Evolutionary conservation across 2,797 vertebrate species (phyloP).

Genomic region (Sebastes melanostomus): DNA sequence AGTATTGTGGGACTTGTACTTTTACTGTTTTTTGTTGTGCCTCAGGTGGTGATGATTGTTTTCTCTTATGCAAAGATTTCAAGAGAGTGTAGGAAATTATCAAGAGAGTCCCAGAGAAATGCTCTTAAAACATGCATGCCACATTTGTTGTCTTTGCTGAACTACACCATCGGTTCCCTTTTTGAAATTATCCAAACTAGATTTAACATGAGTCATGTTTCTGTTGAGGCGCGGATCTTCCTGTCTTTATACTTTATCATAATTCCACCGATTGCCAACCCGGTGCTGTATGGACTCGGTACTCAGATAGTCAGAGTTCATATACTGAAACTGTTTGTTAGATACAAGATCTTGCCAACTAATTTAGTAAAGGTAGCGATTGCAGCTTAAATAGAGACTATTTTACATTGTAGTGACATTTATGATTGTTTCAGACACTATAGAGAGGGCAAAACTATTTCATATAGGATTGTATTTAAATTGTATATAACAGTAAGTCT

Average conservation of each 20-base stretch:
- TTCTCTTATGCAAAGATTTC: slow-evolving; percentile 67
- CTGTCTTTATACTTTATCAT: slow-evolving; percentile 67
- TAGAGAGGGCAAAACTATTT: neutral
- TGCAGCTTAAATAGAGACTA: neutral
- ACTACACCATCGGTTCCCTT: slow-evolving; percentile 42
- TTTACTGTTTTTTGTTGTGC: slow-evolving; percentile 20
- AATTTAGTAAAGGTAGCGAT: neutral
- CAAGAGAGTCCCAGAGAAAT: slow-evolving; percentile 37
- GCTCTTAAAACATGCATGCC: slow-evolving; percentile 68
- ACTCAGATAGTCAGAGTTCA: slow-evolving; percentile 48
- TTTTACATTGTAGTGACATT: neutral
- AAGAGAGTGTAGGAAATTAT: slow-evolving; percentile 51
- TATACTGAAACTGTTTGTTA: slow-evolving; percentile 45
- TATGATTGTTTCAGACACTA: neutral
- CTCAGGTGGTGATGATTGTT: slow-evolving; percentile 47
- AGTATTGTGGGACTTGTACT: slow-evolving; percentile 46
- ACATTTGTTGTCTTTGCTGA: slow-evolving; percentile 64
- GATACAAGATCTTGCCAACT: slow-evolving; percentile 14
- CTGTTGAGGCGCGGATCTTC: slow-evolving; percentile 31
- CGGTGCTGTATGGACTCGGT: slow-evolving; percentile 68
- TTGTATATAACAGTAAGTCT: neutral
- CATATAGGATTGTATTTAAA: neutral
- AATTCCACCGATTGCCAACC: slow-evolving; percentile 56
- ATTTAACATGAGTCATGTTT: slow-evolving; percentile 53
- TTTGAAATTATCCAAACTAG: slow-evolving; percentile 67